Evolutionary conservation across 2,888 invertebrate genomes (phyloP).

Genomic region (Andrena chrysosceles): DNA sequence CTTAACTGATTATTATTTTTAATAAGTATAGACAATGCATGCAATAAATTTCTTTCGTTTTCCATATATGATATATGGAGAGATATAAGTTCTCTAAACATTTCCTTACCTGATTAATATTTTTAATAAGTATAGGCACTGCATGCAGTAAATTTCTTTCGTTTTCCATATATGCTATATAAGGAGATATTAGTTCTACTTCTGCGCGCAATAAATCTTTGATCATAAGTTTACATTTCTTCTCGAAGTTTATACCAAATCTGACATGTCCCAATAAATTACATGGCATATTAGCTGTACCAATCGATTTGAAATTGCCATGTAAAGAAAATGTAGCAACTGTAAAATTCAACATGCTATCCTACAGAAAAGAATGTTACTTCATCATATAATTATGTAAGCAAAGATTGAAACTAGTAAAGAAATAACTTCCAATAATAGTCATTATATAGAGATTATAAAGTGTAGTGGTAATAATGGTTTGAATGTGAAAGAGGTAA

Average conservation of each 20-base stretch:
- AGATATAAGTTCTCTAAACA: conserved; percentile 85
- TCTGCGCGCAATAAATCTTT: conserved; percentile 81
- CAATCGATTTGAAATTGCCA: conserved; percentile 84
- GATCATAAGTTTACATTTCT: conserved; percentile 80
- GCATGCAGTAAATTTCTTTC: conserved; percentile 85
- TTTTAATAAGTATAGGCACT: conserved; percentile 87
- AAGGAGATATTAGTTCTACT: conserved; percentile 86
- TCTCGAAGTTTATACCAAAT: conserved; percentile 83
- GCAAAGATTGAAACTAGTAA: neutral
- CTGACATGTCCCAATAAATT: conserved; percentile 80
- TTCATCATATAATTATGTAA: neutral
- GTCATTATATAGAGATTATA: no score
- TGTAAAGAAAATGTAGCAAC: conserved; percentile 83
- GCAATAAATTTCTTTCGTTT: conserved; percentile 84
- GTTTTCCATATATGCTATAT: conserved; percentile 85
- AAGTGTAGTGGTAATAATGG: no score
- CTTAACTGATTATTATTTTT: conserved; percentile 84
- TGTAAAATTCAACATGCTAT: conserved; percentile 84
- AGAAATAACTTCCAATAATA: neutral
- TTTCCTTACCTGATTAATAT: conserved; percentile 83
- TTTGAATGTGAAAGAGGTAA: no score
- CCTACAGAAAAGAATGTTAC: conserved; percentile 74
- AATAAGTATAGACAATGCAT: conserved; percentile 87
- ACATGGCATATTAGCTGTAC: conserved; percentile 78
- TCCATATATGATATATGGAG: conserved; percentile 86